These are phyloP conservation scores for Muntiacus muntjak DNA, from an alignment of 2,113 vertebrate species.

Conservation along the genomic window DNA sequence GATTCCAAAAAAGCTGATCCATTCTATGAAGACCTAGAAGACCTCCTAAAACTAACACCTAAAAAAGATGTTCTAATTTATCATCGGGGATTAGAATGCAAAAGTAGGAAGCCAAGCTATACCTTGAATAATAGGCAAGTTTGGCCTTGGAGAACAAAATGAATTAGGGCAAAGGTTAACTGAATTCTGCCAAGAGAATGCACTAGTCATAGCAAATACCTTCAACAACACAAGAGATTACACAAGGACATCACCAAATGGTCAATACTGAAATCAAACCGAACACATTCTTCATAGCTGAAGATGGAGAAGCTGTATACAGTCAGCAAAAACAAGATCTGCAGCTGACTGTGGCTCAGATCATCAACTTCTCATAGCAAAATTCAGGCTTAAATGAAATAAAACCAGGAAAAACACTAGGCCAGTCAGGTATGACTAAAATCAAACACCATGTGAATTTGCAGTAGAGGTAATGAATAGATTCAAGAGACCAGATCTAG, in stretches of 20 bases:
- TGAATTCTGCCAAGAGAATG: not conserved
- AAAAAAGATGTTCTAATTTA: not conserved
- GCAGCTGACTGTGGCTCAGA: not conserved
- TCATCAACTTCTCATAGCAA: not conserved
- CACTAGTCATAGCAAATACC: not conserved
- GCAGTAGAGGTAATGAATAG: not conserved
- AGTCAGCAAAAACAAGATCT: not conserved
- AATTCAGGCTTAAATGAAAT: not conserved
- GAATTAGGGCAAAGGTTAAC: not conserved
- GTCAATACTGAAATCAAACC: not conserved
- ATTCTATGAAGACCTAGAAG: not conserved
- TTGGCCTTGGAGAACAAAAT: not conserved
- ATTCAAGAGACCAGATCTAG: not conserved
- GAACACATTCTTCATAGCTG: not conserved
- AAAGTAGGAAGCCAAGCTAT: not conserved
- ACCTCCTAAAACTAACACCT: not conserved
- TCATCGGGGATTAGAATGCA: not conserved
- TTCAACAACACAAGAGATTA: not conserved
- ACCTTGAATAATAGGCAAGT: not conserved
- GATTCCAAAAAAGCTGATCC: not conserved
- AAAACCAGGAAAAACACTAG: not conserved
- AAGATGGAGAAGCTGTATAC: not conserved
- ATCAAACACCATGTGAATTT: not conserved
- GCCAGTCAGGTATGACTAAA: not conserved
- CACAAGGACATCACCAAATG: not conserved